A percentile compares a stretch with the other conserved stretches of the same genome.
Conservation (phyloP, 2,113 vertebrate genomes). For the Aptenodytes patagonicus region DNA sequence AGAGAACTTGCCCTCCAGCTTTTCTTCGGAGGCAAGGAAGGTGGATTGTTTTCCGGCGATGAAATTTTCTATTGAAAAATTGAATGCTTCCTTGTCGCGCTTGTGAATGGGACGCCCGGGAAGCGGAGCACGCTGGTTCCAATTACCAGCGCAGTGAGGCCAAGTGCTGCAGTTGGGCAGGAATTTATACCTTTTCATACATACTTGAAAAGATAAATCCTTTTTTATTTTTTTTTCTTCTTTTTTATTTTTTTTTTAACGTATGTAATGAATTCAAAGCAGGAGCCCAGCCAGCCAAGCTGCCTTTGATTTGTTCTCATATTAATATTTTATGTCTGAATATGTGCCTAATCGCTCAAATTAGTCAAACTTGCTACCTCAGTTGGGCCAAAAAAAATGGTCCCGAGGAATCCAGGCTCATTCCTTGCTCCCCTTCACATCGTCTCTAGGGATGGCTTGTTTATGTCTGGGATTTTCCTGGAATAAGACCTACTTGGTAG, state of each 20-base stretch:
- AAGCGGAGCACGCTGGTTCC: not conserved
- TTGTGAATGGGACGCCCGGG: not conserved
- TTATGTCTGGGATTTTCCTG: not conserved
- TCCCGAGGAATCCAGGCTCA: not conserved
- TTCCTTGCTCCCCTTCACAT: not conserved
- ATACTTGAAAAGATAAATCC: not conserved
- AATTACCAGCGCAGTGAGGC: not conserved
- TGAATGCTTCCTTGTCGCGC: conserved; percentile 6
- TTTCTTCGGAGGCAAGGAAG: not conserved
- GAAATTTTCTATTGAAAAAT: conserved; percentile 35
- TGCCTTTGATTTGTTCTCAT: conserved; percentile 21
- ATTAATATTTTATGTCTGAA: conserved; percentile 11
- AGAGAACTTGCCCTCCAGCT: not conserved
- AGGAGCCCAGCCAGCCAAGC: not conserved
- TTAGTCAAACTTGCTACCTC: not conserved
- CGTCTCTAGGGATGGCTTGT: not conserved
- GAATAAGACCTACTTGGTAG: not conserved
- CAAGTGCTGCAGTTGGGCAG: not conserved
- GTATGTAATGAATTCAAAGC: not conserved
- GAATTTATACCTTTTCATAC: conserved; percentile 21
- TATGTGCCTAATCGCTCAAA: not conserved
- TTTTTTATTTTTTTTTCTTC: not conserved
- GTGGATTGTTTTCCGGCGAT: not conserved
- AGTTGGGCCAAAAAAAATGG: not conserved
- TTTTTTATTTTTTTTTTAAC: not conserved